Evolutionary conservation across 2,113 vertebrate genomes (phyloP).

Genomic region (Oncorhynchus tshawytscha): DNA sequence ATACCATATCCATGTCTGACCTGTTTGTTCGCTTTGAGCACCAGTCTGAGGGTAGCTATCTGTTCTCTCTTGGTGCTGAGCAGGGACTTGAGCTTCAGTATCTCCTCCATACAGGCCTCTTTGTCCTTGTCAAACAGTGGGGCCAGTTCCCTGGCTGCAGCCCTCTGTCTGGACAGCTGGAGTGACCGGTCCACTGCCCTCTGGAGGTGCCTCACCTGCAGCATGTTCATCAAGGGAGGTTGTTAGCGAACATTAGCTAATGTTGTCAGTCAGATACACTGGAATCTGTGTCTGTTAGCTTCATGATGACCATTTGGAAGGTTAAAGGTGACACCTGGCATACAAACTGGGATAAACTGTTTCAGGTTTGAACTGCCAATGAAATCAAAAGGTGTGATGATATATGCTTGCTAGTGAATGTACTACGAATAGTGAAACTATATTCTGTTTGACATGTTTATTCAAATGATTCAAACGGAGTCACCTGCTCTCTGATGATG

Average conservation of each 20-base stretch:
- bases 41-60: slow-evolving; percentile 90
- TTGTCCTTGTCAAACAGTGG: slow-evolving; percentile 95
- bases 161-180: slow-evolving; percentile 89
- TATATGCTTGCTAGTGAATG: too few species aligned
- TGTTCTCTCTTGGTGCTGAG: slow-evolving; percentile 97
- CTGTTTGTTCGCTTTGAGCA: slow-evolving; percentile 98
- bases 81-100: slow-evolving; percentile 93
- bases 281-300: too few species aligned
- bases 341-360: background rate
- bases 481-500: slow-evolving; percentile 95
- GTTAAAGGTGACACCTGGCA: background rate
- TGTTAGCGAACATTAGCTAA: too few species aligned
- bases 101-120: slow-evolving; percentile 94
- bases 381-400: slow-evolving; percentile 53
- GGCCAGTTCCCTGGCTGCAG: slow-evolving; percentile 86
- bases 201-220: slow-evolving; percentile 91
- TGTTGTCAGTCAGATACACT: too few species aligned
- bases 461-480: background rate
- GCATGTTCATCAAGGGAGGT: too few species aligned
- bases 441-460: slow-evolving; percentile 58
- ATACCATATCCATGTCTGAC: slow-evolving; percentile 54
- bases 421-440: slow-evolving; percentile 23
- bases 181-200: slow-evolving; percentile 90
- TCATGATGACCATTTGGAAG: background rate
- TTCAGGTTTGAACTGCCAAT: background rate